Evolutionary conservation across 2,797 vertebrate species (phyloP).

Genomic region (Anableps anableps): DNA sequence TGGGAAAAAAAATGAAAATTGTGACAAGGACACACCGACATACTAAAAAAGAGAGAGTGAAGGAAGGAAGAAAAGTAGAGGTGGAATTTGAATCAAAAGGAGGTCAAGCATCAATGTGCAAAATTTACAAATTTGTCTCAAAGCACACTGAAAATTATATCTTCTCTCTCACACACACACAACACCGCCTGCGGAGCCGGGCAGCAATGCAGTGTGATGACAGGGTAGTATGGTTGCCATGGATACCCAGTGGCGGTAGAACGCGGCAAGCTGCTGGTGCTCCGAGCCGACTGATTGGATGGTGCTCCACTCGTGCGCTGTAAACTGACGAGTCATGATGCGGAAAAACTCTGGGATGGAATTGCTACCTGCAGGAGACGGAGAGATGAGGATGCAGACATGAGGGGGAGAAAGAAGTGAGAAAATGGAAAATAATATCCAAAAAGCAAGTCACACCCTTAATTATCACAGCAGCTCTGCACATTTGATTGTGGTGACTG

Average conservation of each 20-base stretch:
- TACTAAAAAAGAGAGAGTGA: background rate
- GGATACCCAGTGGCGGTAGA: conserved; percentile 95
- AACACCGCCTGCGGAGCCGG: conserved; percentile 4
- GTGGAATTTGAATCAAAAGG: background rate
- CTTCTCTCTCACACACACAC: background rate
- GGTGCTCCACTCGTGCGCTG: conserved; percentile 88
- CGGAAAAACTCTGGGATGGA: conserved; percentile 93
- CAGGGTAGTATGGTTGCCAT: conserved; percentile 62
- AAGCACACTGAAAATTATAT: conserved; percentile 4
- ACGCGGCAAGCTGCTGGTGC: conserved; percentile 89
- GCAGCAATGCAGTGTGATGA: conserved; percentile 48
- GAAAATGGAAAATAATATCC: background rate
- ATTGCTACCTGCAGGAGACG: conserved; percentile 83
- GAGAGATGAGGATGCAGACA: background rate
- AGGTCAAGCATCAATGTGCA: background rate
- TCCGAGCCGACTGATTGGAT: conserved; percentile 87
- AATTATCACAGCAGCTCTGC: background rate
- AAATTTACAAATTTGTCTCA: conserved; percentile 21
- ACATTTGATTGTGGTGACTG: conserved; percentile 16
- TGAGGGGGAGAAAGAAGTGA: background rate
- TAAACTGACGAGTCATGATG: conserved; percentile 97
- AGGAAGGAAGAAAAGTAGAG: background rate
- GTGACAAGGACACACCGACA: background rate
- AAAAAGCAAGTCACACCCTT: background rate
- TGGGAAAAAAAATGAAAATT: background rate